Base-by-base conservation (phyloP, 2,888 invertebrate species). In the Aleiodes alternator region DNA sequence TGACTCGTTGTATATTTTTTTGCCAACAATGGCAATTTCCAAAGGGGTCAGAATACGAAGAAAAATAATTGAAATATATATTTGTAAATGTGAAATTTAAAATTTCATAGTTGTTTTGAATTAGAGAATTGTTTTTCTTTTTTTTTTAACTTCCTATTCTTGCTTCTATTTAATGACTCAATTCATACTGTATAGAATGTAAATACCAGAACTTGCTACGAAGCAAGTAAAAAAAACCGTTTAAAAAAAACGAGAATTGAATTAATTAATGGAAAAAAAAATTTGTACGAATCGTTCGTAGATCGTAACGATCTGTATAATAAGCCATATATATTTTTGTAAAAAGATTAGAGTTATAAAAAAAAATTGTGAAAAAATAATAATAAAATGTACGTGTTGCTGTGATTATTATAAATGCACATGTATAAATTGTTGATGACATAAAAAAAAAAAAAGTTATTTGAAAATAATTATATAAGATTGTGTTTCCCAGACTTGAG, bases 401-500 rank as follows among this genome's bases (percentile, higher is more conserved):
- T 59, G 59, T 59, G 59, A 59, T 59, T 59, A 59, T 38, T 29
- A 59, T 59, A 59, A 31, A 59, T 59, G 59, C 59, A 59, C 59
- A 59, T 59, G 59, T 59, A 59, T 59, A 31, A 34, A 59, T 59
- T 59, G 59, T 59, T 59, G 59, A 59, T 59, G 59, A 59, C 38
- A 59, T 59, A 59, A 59, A 59, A 6, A 59, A 6, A 12, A 34
- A 34, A 57, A 34, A 34, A 34, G 34, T 59, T 31, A 34, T 59
- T 59, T 34, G 34, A 59, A n/a, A 59, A 59, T 59, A 59, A 59
- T 59, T 34, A 38, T 43, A 43, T 59, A 59, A 59, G 34, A 59
- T n/a, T 31, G 31, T 31, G 31, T 59, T 34, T 59, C 29, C 59
- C 59, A 59, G 59, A 59, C 59, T 59, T 59, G 59, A 59, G 59